Base-by-base conservation (phyloP, 2,797 vertebrate genomes). In the Limnodromus scolopaceus region DNA sequence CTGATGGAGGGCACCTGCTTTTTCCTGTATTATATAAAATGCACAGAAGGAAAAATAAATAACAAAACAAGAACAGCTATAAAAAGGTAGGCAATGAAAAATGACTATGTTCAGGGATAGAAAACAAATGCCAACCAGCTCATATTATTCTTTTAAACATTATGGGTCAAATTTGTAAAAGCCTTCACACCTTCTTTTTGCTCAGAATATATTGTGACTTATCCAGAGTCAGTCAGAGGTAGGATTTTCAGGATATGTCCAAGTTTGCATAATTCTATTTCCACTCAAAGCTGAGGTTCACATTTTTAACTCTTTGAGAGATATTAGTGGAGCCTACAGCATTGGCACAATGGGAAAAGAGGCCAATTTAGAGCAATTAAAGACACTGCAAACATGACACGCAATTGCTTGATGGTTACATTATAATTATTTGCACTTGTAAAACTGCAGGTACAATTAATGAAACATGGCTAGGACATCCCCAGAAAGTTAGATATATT, bases 361-460 rank as follows among this genome's bases (percentile, higher is more conserved):
- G n/a, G 17, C 17, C 34, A 54, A 16, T 60, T 82, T 46, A 87
- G 12, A 87, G 18, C 61, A 77, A 84, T 71, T 79, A 63, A 53
- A 76, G 86, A 2, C 39, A 46, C 14, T 68, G 38, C 15, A 61
- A 91, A 43, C 24, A 36, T 23, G 18, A 46, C 32, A 15, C 39
- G n/a, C 23, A 61, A 41, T 68, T 83, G 22, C 34, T 60, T 83
- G 20, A 41, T 82, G 28, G 32, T 63, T 86, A 60, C 7, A 2
- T 66, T 78, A 19, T 22, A 48, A 58, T 48, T 86, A 82, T 55
- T 90, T 79, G 46, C 28, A 54, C 27, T 74, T 36, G 19, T 83
- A 89, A 94, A 95, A 43, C 38, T 68, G 64, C n/a, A 80, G 70
- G 49, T 82, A 49, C 28, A 78, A 51, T 77, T 81, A 92, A 89